These are phyloP conservation scores for Astyanax mexicanus DNA, from an alignment of 2,797 vertebrate species.

Conservation along the genomic window DNA sequence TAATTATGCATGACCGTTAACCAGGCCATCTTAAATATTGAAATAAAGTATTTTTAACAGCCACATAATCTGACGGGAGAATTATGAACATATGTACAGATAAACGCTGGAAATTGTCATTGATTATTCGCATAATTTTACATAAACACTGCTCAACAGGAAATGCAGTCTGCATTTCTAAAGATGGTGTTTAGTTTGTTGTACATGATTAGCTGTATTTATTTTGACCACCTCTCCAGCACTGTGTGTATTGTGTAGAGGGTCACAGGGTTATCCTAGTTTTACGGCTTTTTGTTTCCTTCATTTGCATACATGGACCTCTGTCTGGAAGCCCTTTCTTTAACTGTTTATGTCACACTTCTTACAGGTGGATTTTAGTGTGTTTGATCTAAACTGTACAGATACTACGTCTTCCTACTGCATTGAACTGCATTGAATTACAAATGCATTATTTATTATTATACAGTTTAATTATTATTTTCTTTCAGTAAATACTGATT, in stretches of 20 bases:
- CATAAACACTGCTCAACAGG: not conserved
- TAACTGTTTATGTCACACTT: constrained; percentile 38
- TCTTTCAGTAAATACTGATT: not conserved
- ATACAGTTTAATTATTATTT: constrained; percentile 18
- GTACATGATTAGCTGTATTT: constrained; percentile 18
- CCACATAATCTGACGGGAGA: not conserved
- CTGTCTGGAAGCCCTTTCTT: constrained; percentile 27
- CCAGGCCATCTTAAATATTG: not conserved
- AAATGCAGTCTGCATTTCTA: constrained; percentile 26
- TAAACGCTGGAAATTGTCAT: not conserved
- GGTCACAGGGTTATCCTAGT: constrained; percentile 9
- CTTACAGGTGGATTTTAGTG: constrained; percentile 34
- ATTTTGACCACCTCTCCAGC: constrained; percentile 15
- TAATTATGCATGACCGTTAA: constrained; percentile 51
- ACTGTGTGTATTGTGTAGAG: constrained; percentile 27
- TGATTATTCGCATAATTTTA: not conserved
- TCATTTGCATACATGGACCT: constrained; percentile 25
- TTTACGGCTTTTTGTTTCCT: constrained; percentile 28
- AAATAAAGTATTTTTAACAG: not conserved
- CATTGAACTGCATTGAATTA: constrained; percentile 45
- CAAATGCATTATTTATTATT: constrained; percentile 40
- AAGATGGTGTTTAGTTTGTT: constrained; percentile 20
- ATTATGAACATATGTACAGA: constrained; percentile 8
- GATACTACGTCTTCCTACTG: constrained; percentile 47
- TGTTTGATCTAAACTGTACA: constrained; percentile 38